Percentiles rank a stretch among this genome's conserved stretches.
Conservation (phyloP, 2,888 invertebrate species). For the Ferdinandea cuprea region DNA sequence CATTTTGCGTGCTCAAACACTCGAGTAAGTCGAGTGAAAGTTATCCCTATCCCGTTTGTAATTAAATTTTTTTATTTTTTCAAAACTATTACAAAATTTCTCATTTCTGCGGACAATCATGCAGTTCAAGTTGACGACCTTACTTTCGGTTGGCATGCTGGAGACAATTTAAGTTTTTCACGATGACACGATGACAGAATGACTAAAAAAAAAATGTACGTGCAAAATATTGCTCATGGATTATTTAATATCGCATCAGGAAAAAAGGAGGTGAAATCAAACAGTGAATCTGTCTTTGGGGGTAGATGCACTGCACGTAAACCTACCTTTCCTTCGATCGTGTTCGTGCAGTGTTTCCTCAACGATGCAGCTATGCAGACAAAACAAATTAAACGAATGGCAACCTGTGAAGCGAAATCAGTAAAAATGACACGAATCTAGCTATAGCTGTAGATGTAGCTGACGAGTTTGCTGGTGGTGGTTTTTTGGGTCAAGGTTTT, state of each 20-base stretch:
- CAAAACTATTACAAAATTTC: too few species aligned
- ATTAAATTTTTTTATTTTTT: too few species aligned
- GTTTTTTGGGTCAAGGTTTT: conserved; percentile 32
- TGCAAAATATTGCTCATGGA: conserved; percentile 31
- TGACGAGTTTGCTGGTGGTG: not conserved
- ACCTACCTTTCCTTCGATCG: too few species aligned
- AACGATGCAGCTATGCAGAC: conserved; percentile 5
- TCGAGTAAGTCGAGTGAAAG: too few species aligned
- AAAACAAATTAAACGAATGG: not conserved
- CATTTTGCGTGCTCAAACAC: too few species aligned
- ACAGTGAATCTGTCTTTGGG: not conserved
- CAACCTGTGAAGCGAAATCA: conserved; percentile 13
- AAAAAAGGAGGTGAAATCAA: conserved; percentile 10
- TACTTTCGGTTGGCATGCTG: too few species aligned
- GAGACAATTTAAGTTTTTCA: not conserved
- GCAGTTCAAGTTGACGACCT: too few species aligned
- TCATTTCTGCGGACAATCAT: too few species aligned
- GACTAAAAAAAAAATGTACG: not conserved
- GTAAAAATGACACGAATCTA: not conserved
- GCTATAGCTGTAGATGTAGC: not conserved
- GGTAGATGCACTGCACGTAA: not conserved
- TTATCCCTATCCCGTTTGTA: too few species aligned
- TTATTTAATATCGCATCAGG: conserved; percentile 21
- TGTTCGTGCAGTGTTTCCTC: conserved; percentile 17
- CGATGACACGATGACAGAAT: not conserved